These are phyloP conservation scores for Nycticryphes semicollaris DNA, from an alignment of 2,113 vertebrate species.

Conservation along the genomic window DNA sequence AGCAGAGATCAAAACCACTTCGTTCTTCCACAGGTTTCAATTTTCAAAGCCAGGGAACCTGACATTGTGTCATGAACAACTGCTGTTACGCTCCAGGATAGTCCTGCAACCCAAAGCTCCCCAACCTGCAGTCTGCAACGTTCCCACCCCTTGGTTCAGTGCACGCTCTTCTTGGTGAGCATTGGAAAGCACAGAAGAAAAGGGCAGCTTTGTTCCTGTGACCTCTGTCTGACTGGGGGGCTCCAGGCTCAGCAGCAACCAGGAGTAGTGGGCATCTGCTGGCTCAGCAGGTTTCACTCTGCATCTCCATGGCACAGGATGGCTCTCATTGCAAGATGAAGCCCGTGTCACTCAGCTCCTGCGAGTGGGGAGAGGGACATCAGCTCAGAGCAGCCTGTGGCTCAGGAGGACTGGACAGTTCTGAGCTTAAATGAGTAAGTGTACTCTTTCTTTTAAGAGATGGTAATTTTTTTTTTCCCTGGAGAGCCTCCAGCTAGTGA, in stretches of 20 bases:
- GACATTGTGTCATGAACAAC: not conserved
- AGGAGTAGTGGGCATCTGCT: not conserved
- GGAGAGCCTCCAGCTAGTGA: not conserved
- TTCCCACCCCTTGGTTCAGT: not conserved
- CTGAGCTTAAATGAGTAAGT: not conserved
- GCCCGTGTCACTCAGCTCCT: not conserved
- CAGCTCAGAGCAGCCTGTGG: not conserved
- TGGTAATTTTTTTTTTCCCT: not conserved
- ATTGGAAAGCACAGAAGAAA: not conserved
- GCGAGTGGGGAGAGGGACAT: not conserved
- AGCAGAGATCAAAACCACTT: constrained; percentile 28
- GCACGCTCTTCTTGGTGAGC: not conserved
- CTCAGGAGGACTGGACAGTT: not conserved
- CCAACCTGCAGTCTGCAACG: not conserved
- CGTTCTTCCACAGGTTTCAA: not conserved
- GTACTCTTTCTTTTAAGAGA: not conserved
- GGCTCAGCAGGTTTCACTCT: not conserved
- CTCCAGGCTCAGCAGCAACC: not conserved
- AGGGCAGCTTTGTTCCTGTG: not conserved
- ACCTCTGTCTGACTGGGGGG: not conserved
- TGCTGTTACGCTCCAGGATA: not conserved
- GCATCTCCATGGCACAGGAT: rapidly evolving
- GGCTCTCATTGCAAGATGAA: not conserved
- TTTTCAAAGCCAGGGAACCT: constrained; percentile 15
- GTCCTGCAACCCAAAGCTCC: not conserved